phyloP scores from a whole-genome alignment of 2,888 invertebrate genomes.

The Pilophorus perplexus region DNA sequence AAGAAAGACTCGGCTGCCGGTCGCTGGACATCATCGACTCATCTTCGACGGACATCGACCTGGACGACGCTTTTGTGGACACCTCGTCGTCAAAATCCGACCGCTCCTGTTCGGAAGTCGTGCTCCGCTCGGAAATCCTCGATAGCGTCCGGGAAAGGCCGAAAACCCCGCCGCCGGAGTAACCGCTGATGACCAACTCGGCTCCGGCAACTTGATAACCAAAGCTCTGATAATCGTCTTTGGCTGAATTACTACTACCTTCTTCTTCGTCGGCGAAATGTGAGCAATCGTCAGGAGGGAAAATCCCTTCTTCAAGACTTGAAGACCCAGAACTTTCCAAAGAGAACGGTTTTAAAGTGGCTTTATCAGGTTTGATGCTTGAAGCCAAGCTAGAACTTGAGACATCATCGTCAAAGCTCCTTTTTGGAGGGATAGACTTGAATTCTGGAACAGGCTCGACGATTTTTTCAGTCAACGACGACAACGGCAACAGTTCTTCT shows the following conservation, averaged over 20 bases:
- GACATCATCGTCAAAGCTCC: constrained; percentile 49
- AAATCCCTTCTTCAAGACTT: constrained; percentile 79
- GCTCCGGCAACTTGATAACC: constrained; percentile 63
- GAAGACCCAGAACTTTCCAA: constrained; percentile 83
- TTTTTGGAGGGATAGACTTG: constrained; percentile 48
- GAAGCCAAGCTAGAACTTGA: constrained; percentile 51
- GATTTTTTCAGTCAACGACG: constrained; percentile 42
- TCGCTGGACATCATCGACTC: constrained; percentile 80
- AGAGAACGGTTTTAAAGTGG: constrained; percentile 79
- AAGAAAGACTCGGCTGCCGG: constrained; percentile 80
- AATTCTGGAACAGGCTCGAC: constrained; percentile 42
- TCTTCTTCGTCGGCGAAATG: constrained; percentile 60
- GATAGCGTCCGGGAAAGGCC: constrained; percentile 74
- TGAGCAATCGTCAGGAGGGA: constrained; percentile 63
- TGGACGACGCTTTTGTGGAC: constrained; percentile 78
- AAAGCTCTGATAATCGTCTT: constrained; percentile 76
- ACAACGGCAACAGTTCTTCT: constrained; percentile 38
- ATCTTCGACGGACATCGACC: constrained; percentile 79
- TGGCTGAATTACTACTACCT: constrained; percentile 56
- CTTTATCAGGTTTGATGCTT: constrained; percentile 60
- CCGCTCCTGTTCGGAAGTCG: constrained; percentile 79
- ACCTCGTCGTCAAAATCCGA: constrained; percentile 73
- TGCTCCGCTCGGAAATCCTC: constrained; percentile 82
- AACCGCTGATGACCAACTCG: constrained; percentile 62
- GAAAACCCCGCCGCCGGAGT: constrained; percentile 65